Conservation (phyloP, 1,140 invertebrate genomes). For the Drosophila mayri region DNA sequence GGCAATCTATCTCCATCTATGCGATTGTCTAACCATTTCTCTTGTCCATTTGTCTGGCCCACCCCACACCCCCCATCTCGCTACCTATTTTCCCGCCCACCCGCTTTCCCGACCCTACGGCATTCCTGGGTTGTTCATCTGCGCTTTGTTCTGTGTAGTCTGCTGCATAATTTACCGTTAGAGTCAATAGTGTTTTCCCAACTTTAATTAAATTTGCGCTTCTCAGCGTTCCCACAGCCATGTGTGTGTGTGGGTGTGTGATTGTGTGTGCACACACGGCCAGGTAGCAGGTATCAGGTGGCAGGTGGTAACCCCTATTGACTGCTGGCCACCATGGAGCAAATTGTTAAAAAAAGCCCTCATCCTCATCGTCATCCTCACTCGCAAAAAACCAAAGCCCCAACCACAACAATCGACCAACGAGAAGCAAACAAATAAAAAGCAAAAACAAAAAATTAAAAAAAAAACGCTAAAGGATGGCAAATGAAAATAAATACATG, state of each 20-base stretch:
- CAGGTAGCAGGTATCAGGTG: slow-evolving; percentile 1
- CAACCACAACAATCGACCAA: slow-evolving; percentile 18
- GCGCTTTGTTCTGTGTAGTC: slow-evolving; percentile 67
- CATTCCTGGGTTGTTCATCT: slow-evolving; percentile 24
- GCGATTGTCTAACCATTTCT: slow-evolving; percentile 62
- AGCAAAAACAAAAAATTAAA: too few species aligned
- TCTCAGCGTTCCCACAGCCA: slow-evolving; percentile 44
- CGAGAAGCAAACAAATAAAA: background rate
- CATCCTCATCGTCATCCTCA: slow-evolving; percentile 25
- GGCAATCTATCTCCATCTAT: slow-evolving; percentile 70
- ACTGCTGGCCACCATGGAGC: slow-evolving; percentile 55
- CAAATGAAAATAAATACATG: slow-evolving; percentile 42
- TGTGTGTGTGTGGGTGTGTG: slow-evolving; percentile 8
- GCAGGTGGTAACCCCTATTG: slow-evolving; percentile 31
- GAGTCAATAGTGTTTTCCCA: slow-evolving; percentile 80
- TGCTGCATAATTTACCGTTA: slow-evolving; percentile 80
- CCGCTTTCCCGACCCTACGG: background rate
- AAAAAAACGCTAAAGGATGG: background rate
- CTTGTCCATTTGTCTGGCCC: slow-evolving; percentile 58
- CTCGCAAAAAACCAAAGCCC: background rate
- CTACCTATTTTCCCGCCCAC: background rate
- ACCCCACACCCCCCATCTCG: background rate
- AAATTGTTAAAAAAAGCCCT: slow-evolving; percentile 42
- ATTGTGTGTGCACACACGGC: slow-evolving; percentile 7
- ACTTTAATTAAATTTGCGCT: slow-evolving; percentile 82